phyloP scores from a whole-genome alignment of 1,140 invertebrate genomes.

The Arion vulgaris region DNA sequence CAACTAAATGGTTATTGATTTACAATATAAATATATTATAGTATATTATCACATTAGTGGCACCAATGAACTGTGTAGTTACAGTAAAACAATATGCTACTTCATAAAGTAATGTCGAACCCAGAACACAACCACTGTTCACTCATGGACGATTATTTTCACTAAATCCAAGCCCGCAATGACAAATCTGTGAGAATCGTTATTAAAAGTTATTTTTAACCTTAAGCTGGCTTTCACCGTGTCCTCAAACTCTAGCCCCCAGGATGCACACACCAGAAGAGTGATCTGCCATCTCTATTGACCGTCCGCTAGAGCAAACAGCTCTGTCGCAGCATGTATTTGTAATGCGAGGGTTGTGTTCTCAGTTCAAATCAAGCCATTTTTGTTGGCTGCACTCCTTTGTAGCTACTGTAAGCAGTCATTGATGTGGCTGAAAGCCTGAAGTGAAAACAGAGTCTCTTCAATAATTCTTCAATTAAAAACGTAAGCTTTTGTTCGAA shows the following conservation, averaged over 20 bases:
- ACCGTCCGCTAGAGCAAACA: not conserved
- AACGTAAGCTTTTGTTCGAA: not conserved
- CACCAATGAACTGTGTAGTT: no score
- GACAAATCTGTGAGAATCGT: not conserved
- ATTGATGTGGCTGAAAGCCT: not conserved
- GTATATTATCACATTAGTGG: no score
- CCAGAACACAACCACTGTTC: no score
- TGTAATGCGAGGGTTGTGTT: not conserved
- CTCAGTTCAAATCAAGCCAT: not conserved
- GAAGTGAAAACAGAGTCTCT: not conserved
- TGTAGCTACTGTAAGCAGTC: not conserved
- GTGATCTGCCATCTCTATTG: not conserved
- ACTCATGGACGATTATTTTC: no score
- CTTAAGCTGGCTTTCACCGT: not conserved
- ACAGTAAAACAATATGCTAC: no score
- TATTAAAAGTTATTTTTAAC: not conserved
- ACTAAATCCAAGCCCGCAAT: not conserved
- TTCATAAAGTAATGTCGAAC: no score
- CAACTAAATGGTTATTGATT: no score
- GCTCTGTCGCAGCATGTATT: not conserved
- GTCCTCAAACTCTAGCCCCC: not conserved
- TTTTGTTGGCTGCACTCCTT: not conserved
- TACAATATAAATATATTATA: no score
- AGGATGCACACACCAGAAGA: not conserved
- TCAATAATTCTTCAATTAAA: not conserved